Evolutionary conservation across 2,888 invertebrate species (phyloP), one percentile per base, ranked within the genome.

Genomic region (Stictocephala bisonia): DNA sequence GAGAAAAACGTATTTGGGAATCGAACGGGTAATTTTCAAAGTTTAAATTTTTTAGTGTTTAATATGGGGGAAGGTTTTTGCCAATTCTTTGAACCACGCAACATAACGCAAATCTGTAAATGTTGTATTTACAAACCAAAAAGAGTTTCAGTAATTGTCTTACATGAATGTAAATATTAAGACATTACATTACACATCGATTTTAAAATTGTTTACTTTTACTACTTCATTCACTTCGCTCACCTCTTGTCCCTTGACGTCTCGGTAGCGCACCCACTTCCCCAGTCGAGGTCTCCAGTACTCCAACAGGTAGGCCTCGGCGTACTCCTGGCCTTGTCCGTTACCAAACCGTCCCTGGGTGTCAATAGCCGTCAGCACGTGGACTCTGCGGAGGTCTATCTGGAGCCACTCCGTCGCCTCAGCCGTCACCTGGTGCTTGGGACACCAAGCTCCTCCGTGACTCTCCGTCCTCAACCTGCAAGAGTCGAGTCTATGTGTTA

Each of bases 371-470:
- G 94, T 94, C 81, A 97, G 90, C 82, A 95, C 90, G 85, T 92
- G 92, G 56, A 94, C 90, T 24, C 87, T 86, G 81, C 89, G 90
- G 77, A 96, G 88, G 83, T 95, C 91, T 77, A 94, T 89, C 86
- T 96, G 90, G 75, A 93, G 85, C 92, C 92, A 93, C 83, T 93
- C 93, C 74, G 87, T 88, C 1, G 91, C 87, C 80, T 92, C 92
- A 13, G 90, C 88, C 24, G 92, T 92, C 81, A 94, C 91, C 83
- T 91, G 91, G 66, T 89, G 87, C 84, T 90, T 90, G 7, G 97
- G 96, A 85, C 97, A 97, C 97, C 96, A 97, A 0, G 96, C 96
- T 58, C 96, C 96, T n/a, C 95, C 94, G 81, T 91, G 90, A 78
- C 88, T 87, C 82, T 96, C 96, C 80, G 90, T 90, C 78, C 92